phyloP scores from a whole-genome alignment of 2,113 vertebrate genomes.

The Romanogobio albipinnatus region DNA sequence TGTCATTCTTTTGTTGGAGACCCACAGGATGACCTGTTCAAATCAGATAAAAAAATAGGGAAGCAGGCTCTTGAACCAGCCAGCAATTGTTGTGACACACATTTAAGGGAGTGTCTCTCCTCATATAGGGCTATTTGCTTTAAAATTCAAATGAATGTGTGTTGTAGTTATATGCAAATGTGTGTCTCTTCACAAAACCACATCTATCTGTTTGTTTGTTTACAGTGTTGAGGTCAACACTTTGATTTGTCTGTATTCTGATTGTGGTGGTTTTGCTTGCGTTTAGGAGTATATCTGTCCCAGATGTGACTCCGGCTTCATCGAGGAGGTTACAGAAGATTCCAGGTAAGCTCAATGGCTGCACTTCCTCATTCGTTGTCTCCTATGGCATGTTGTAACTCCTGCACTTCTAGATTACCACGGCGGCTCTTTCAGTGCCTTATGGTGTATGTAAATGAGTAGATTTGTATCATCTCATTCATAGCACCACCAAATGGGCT shows the following conservation, averaged over 20 bases:
- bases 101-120: conserved; percentile 15
- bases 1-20: background rate
- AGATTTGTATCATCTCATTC: background rate
- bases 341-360: conserved; percentile 81
- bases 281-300: conserved; percentile 92
- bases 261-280: conserved; percentile 45
- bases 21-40: background rate
- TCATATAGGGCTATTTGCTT: background rate
- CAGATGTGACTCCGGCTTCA: conserved; percentile 92
- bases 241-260: background rate
- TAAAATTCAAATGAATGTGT: conserved; percentile 23
- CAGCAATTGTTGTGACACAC: background rate
- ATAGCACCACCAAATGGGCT: background rate
- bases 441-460: background rate
- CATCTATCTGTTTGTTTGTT: background rate
- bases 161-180: conserved; percentile 2
- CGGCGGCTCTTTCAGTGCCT: background rate
- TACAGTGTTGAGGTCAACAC: background rate
- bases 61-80: background rate
- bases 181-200: background rate
- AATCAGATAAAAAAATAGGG: background rate
- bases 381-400: conserved; percentile 27
- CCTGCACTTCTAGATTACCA: background rate
- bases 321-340: conserved; percentile 94
- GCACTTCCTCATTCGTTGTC: conserved; percentile 14